Conservation (phyloP, 2,113 vertebrate genomes). For the Phainopepla nitens region DNA sequence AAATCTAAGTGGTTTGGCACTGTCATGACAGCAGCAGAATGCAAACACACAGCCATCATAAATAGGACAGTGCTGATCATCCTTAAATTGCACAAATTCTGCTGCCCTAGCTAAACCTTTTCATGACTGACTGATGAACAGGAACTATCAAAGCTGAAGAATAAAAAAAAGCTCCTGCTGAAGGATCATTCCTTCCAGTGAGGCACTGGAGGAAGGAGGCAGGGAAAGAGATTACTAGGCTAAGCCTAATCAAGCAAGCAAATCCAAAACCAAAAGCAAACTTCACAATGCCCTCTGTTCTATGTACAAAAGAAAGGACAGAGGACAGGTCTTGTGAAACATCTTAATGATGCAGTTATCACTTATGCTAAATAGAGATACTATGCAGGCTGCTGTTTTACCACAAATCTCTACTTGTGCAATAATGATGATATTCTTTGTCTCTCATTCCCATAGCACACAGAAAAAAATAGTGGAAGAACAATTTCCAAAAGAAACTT, state of each 20-base stretch:
- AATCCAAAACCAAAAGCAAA: neutral
- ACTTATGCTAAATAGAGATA: neutral
- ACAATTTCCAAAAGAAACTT: neutral
- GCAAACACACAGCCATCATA: neutral
- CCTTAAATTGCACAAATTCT: neutral
- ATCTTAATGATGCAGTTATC: neutral
- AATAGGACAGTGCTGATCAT: neutral
- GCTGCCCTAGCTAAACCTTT: neutral
- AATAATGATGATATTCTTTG: neutral
- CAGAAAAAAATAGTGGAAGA: neutral
- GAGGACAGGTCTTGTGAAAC: neutral
- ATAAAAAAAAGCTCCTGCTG: neutral
- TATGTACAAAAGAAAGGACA: neutral
- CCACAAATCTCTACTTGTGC: neutral
- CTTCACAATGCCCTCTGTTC: neutral
- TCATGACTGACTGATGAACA: neutral
- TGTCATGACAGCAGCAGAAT: neutral
- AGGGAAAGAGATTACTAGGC: neutral
- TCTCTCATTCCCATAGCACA: neutral
- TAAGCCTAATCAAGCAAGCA: neutral
- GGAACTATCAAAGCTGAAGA: neutral
- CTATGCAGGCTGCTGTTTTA: neutral
- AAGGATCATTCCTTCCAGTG: neutral
- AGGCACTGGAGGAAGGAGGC: neutral
- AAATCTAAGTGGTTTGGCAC: neutral